Evolutionary conservation across 2,888 invertebrate species (phyloP).

Genomic region (Noctua pronuba): DNA sequence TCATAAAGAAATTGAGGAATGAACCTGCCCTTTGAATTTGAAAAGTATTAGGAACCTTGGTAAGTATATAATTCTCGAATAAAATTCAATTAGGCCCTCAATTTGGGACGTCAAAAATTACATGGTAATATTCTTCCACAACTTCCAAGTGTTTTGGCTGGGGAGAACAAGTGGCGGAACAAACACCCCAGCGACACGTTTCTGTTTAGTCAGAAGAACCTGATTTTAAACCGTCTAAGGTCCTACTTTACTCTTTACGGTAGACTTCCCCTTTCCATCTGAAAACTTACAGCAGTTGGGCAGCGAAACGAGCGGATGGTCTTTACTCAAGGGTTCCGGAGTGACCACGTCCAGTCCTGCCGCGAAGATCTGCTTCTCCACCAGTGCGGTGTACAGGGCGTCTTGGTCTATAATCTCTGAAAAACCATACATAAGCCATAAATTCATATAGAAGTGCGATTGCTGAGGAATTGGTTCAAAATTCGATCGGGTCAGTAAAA

Average conservation of each 20-base stretch:
- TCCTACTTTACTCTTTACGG: background rate
- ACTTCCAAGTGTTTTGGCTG: background rate
- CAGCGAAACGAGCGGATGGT: constrained; percentile 93
- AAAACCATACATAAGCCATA: constrained; percentile 25
- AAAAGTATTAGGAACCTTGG: background rate
- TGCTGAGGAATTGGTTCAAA: background rate
- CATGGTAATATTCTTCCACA: background rate
- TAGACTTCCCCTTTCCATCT: background rate
- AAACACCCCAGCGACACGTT: background rate
- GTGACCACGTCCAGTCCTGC: constrained; percentile 97
- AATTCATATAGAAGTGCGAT: background rate
- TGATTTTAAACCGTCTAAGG: background rate
- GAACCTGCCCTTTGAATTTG: background rate
- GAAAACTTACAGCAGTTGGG: constrained; percentile 94
- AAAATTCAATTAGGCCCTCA: background rate
- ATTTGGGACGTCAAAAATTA: background rate
- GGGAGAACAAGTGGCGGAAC: background rate
- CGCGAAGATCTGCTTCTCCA: constrained; percentile 93
- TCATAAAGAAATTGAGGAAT: background rate
- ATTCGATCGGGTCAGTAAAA: background rate
- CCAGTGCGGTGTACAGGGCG: constrained; percentile 94
- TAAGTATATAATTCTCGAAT: background rate
- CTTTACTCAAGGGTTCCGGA: constrained; percentile 95
- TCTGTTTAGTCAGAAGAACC: background rate
- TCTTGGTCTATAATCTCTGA: constrained; percentile 93